These are phyloP conservation scores for Gastrophryne carolinensis DNA, from an alignment of 2,797 vertebrate genomes.

Conservation along the genomic window DNA sequence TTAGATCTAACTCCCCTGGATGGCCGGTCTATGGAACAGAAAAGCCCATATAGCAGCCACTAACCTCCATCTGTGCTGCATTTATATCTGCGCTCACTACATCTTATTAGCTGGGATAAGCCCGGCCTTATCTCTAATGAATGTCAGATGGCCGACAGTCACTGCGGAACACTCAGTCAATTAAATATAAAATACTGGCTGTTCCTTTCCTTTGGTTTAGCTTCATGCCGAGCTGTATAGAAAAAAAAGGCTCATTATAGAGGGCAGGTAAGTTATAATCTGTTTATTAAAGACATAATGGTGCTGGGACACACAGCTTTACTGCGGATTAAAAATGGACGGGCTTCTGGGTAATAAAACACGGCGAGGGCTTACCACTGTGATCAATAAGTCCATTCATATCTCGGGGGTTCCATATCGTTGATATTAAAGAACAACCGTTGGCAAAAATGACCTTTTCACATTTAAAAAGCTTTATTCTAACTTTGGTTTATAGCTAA, in stretches of 20 bases:
- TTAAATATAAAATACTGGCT: conserved; percentile 46
- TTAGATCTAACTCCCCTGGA: background rate
- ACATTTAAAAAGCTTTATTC: too few relatives aligned
- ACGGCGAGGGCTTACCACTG: too few relatives aligned
- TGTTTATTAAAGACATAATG: conserved; percentile 5
- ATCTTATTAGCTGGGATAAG: background rate
- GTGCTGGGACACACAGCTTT: background rate
- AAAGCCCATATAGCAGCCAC: background rate
- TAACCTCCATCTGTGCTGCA: background rate
- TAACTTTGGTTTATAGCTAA: too few relatives aligned
- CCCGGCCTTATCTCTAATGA: conserved; percentile 19
- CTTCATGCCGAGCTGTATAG: conserved; percentile 26
- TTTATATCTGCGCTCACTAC: background rate
- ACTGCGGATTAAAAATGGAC: too few relatives aligned
- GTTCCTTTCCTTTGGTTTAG: conserved; percentile 8
- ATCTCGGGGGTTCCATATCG: too few relatives aligned
- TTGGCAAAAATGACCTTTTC: too few relatives aligned
- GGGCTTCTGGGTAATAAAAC: too few relatives aligned
- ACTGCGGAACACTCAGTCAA: conserved; percentile 23
- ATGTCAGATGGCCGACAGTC: conserved; percentile 33
- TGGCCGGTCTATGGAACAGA: background rate
- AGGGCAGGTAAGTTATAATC: conserved; percentile 13
- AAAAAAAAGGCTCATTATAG: conserved; percentile 41
- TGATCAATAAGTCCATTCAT: too few relatives aligned
- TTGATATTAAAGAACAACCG: too few relatives aligned